phyloP scores from a whole-genome alignment of 2,888 invertebrate species.

The Yponomeuta malinellus region DNA sequence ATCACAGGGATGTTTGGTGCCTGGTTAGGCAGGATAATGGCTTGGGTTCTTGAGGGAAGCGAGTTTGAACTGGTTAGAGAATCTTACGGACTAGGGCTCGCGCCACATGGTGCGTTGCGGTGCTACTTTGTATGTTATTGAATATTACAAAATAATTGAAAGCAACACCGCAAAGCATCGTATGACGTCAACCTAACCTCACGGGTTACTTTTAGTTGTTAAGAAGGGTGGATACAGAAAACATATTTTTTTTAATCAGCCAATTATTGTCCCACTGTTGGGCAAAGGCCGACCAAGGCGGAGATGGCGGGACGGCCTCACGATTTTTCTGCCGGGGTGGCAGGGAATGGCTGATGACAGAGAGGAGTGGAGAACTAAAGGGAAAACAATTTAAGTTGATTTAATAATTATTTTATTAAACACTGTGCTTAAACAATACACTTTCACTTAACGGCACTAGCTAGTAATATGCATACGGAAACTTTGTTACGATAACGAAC shows the following conservation, averaged over 20 bases:
- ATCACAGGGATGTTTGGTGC: constrained; percentile 64
- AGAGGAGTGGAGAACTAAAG: no score
- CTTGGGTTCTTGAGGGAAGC: not conserved
- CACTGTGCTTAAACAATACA: constrained; percentile 67
- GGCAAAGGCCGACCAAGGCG: no score
- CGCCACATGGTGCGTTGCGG: not conserved
- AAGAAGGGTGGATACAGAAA: constrained; percentile 18
- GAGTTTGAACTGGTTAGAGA: constrained; percentile 11
- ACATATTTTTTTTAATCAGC: no score
- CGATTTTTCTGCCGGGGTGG: no score
- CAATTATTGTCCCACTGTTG: no score
- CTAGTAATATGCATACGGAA: constrained; percentile 67
- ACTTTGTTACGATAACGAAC: constrained; percentile 35
- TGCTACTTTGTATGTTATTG: not conserved
- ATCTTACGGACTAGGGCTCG: not conserved
- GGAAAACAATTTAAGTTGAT: constrained; percentile 35
- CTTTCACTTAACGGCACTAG: constrained; percentile 70
- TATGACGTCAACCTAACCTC: not conserved
- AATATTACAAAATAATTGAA: not conserved
- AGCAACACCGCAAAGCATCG: not conserved
- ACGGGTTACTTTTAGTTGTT: not conserved
- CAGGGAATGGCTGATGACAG: no score
- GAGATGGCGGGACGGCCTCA: no score
- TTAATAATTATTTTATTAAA: constrained; percentile 61
- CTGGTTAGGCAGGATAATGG: constrained; percentile 54